Percentiles rank a stretch among this genome's conserved stretches.
phyloP scores from a whole-genome alignment of 2,888 invertebrate genomes.

The Sipunculus nudus region DNA sequence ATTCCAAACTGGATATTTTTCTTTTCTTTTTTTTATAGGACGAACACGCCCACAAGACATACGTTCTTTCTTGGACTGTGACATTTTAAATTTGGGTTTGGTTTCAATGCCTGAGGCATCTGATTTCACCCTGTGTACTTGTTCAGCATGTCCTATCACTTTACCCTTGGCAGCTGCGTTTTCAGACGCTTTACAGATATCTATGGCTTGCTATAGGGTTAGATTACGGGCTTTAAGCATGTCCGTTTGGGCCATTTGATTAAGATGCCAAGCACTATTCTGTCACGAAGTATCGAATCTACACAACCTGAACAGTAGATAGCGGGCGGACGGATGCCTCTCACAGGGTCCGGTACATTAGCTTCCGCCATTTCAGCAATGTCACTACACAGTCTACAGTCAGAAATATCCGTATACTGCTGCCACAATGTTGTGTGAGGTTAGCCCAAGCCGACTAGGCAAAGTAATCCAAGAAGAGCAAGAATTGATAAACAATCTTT shows the following conservation, averaged over 20 bases:
- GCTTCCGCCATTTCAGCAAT: too few relatives aligned
- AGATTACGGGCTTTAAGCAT: background rate
- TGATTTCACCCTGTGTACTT: background rate
- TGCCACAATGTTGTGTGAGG: too few relatives aligned
- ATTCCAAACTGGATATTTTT: too few relatives aligned
- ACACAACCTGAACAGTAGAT: background rate
- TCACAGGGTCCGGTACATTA: too few relatives aligned
- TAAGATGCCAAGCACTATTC: background rate
- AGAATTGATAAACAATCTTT: too few relatives aligned
- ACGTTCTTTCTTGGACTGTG: background rate
- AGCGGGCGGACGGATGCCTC: too few relatives aligned
- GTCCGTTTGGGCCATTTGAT: background rate
- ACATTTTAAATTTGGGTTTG: background rate
- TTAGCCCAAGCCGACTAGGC: too few relatives aligned
- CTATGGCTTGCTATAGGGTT: background rate
- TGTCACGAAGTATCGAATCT: background rate
- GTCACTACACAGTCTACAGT: too few relatives aligned
- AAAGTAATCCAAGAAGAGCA: too few relatives aligned
- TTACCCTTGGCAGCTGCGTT: background rate
- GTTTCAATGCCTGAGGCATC: background rate
- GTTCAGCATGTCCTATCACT: background rate
- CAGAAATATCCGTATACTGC: too few relatives aligned
- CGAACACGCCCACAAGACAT: background rate
- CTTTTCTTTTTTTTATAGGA: background rate
- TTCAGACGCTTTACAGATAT: constrained; percentile 2